Base-by-base conservation (phyloP, 2,797 vertebrate species). In the Taeniopygia guttata region DNA sequence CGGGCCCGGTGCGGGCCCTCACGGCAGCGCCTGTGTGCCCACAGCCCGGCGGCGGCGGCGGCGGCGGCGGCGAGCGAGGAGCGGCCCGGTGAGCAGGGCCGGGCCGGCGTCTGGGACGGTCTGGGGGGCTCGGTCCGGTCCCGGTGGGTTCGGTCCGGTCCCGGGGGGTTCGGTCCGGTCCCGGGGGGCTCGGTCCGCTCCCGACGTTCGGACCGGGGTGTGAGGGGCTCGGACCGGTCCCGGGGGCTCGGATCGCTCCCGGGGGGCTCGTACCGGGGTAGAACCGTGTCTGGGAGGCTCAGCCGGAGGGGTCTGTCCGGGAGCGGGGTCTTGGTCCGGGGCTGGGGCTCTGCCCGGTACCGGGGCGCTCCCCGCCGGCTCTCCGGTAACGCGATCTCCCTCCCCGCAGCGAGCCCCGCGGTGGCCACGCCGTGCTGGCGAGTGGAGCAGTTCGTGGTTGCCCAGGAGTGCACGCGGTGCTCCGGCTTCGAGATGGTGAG, bases 381-480 rank as follows among this genome's bases (percentile, higher is more conserved):
- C 4, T 14, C 5, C 55, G 5, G n/a, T 62, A 2, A 72, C n/a
- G 38, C 27, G 17, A 1, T n/a, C 4, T 5, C 13, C n/a, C 4
- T 5, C 13, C n/a, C 49, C 27, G 13, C 93, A 98, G 97, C 13
- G 9, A 93, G 75, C 74, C 91, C 93, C 5, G 94, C 78, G 12
- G 95, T 73, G 23, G 87, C 84, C 23, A 67, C 97, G 11, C 98
- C 98, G 17, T 99, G 99, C 97, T 99, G 99, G 99, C 92, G 96
- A 72, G 73, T 97, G 68, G 99, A 99, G 96, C 98, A 99, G 49
- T 99, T 99, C 62, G 97, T 98, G 45, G 98, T 99, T 77, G 97
- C 98, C 0, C 96, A 96, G 60, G 98, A 98, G 42, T 99, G 98
- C 67, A 52, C 96, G 5, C 96, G 95, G 8, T 99, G 99, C 69